Evolutionary conservation across 2,113 vertebrate genomes (phyloP), one percentile per base, ranked within the genome.

Genomic region (Triplophysa tibetana): DNA sequence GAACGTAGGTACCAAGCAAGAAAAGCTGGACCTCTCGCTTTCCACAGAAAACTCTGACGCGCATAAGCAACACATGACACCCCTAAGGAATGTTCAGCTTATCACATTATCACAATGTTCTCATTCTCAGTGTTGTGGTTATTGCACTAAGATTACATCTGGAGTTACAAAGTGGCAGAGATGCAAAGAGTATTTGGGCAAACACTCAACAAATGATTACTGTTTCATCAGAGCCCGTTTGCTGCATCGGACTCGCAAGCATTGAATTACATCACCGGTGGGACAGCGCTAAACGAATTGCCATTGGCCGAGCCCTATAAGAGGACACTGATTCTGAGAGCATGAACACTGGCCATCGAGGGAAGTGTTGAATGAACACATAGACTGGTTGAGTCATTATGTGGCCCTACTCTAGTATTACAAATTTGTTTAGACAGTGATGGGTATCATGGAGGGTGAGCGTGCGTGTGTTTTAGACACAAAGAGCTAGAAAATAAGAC

Each of bases 291-390:
- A 77, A 83, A 63, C 80, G 69, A 83, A 80, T 76, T 80, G 72
- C 41, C 29, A 66, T 83, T 12, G 75, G 24, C 65, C 6, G 64
- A 70, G 17, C 1, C 43, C 62, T 68, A 72, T 29, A 74, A 65
- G 48, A 52, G 43, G 64, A 64, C 13, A 21, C 48, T 45, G 50
- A 70, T 66, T 50, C 61, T 64, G 26, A 75, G 33, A 83, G 77
- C 70, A 65, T 66, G 61, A 66, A 80, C 48, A 75, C 38, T 70
- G 45, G 65, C 60, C 66, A 80, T 77, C 48, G 64, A 33, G 73
- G 77, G 62, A 82, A 43, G 63, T 72, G 72, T 72, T 77, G 29
- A 77, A 77, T 81, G 80, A 76, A 85, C 58, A 82, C 62, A 82
- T 60, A 72, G 43, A 75, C 43, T 61, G 60, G 24, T 50, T 23